phyloP scores from a whole-genome alignment of 2,113 vertebrate genomes.

The Rhabdomys dilectus region DNA sequence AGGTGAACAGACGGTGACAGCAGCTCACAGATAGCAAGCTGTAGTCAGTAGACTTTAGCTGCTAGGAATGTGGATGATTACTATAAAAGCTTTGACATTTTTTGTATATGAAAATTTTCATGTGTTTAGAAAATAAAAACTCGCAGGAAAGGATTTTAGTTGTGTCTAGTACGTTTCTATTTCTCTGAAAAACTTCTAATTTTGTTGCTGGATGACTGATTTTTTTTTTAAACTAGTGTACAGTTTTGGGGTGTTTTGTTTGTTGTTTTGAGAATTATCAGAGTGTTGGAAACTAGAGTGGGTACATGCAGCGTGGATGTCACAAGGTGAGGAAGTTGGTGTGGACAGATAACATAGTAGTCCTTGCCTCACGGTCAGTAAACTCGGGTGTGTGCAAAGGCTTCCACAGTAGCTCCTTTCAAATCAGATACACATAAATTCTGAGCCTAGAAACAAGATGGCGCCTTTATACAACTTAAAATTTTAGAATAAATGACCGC shows the following conservation, averaged over 20 bases:
- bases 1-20: not conserved
- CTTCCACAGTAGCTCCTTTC: not conserved
- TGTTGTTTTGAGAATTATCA: not conserved
- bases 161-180: conserved; percentile 15
- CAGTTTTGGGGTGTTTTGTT: not conserved
- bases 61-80: not conserved
- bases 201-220: conserved; percentile 20
- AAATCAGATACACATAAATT: conserved; percentile 9
- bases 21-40: not conserved
- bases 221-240: not conserved
- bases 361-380: not conserved
- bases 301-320: not conserved
- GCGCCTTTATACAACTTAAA: conserved; percentile 41
- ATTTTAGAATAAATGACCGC: not conserved
- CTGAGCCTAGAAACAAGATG: conserved; percentile 38
- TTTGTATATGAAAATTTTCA: conserved; percentile 27
- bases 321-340: not conserved
- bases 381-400: not conserved
- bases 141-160: conserved; percentile 24
- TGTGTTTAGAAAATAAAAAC: conserved; percentile 52
- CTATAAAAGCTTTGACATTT: not conserved
- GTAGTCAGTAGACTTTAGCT: not conserved
- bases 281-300: not conserved
- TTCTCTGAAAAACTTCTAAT: not conserved
- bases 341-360: not conserved